Evolutionary conservation across 2,113 vertebrate genomes (phyloP), one percentile per base, ranked within the genome.

Genomic region (Sclerurus mexicanus): DNA sequence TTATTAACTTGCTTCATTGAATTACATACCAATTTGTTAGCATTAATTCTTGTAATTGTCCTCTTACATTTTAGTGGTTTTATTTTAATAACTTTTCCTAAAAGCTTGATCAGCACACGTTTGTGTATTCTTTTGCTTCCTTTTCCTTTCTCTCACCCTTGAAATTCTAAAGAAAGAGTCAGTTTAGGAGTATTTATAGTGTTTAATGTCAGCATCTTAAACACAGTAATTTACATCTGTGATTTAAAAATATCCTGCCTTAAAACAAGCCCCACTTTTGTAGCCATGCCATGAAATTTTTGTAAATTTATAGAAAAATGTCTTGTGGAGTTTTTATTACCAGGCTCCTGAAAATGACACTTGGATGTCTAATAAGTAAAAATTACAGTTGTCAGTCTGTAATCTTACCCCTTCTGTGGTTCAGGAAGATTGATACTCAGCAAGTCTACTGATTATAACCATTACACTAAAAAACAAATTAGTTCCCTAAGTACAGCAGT

Each of bases 401-500:
- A 75, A 94, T 95, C 88, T 97, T 66, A 63, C 28, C 79, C 94
- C 81, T 92, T 96, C 89, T 63, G 85, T 86, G 84, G 79, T 94
- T 97, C 91, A 92, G n/a, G 52, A 92, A 85, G 93, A 96, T 90
- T 96, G 95, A 97, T 97, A 83, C 95, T 93, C 53, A 44, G 90
- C 73, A 96, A 93, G 59, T 96, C 93, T 95, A 94, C 92, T 97
- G 92, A 93, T 96, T 93, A 95, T 87, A 96, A 96, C 97, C 69
- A 95, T 98, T 94, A 90, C 76, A 92, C 93, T 97, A 68, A 94
- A 97, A 96, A 96, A 75, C 89, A 95, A 97, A 97, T 96, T 92
- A 95, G 63, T 97, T 97, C 82, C 76, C 72, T 87, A 89, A 93
- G 89, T 85, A 30, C 35, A 68, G 66, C n/a, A 69, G 69, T 78